These are phyloP conservation scores for Eudyptes chrysolophus DNA, from an alignment of 2,113 vertebrate genomes.

Conservation along the genomic window DNA sequence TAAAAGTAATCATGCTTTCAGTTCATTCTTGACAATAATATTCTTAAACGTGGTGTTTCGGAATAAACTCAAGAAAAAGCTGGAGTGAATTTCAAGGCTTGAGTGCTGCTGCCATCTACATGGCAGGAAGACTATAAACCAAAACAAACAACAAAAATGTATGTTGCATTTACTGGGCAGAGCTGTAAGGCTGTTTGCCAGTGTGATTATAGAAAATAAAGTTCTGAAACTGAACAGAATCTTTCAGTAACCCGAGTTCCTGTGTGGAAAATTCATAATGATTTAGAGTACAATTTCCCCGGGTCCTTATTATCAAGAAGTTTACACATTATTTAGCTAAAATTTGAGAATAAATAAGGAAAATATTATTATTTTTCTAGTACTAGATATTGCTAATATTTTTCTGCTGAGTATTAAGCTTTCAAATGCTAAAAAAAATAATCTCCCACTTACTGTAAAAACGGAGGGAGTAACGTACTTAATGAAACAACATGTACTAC, in stretches of 20 bases:
- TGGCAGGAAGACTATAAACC: constrained; percentile 63
- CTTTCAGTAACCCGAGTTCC: background rate
- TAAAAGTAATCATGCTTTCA: constrained; percentile 11
- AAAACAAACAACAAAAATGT: constrained; percentile 22
- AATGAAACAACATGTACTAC: background rate
- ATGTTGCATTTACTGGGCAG: background rate
- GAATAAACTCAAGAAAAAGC: background rate
- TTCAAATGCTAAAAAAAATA: background rate
- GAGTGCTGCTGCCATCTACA: constrained; percentile 78
- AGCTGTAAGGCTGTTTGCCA: background rate
- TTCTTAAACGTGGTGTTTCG: background rate
- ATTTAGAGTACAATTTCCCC: background rate
- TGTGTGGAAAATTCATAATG: background rate
- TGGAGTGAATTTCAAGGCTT: constrained; percentile 63
- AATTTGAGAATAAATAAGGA: background rate
- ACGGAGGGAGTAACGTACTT: background rate
- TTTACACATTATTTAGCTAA: background rate
- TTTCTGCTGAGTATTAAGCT: background rate
- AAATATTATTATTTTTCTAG: background rate
- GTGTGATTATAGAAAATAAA: background rate
- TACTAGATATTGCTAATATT: background rate
- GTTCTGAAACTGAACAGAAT: background rate
- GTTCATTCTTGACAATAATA: background rate
- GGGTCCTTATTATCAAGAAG: background rate
- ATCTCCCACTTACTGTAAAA: background rate